Evolutionary conservation across 2,888 invertebrate genomes (phyloP).

Genomic region (Apocheima hispidaria): DNA sequence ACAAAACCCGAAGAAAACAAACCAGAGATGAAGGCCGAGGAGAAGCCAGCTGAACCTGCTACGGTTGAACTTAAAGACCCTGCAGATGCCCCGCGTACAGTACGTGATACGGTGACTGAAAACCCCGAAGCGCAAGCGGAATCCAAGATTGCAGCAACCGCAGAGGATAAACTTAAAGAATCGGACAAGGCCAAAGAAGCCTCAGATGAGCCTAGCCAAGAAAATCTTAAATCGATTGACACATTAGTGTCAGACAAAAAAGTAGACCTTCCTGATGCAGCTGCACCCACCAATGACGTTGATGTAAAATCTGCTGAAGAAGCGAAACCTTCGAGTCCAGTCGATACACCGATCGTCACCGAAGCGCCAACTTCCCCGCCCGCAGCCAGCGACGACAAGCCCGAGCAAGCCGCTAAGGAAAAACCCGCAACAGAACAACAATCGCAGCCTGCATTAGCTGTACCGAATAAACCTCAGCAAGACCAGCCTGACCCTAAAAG

Average conservation of each 20-base stretch:
- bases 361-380: slow-evolving; percentile 12
- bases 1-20: slow-evolving; percentile 34
- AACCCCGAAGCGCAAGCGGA: slow-evolving; percentile 14
- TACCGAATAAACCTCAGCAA: slow-evolving; percentile 42
- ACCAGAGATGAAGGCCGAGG: slow-evolving; percentile 29
- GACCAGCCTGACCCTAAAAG: slow-evolving; percentile 15
- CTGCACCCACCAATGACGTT: not conserved
- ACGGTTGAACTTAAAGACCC: slow-evolving; percentile 33
- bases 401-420: slow-evolving; percentile 17
- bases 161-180: slow-evolving; percentile 40
- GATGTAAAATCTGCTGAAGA: not conserved
- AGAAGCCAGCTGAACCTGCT: slow-evolving; percentile 36
- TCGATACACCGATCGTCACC: slow-evolving; percentile 5
- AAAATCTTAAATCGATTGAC: not conserved
- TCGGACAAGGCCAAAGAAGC: slow-evolving; percentile 37
- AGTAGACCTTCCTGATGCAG: not conserved
- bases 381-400: slow-evolving; percentile 29
- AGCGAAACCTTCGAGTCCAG: slow-evolving; percentile 5
- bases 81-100: slow-evolving; percentile 63
- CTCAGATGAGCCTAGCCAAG: slow-evolving; percentile 9
- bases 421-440: slow-evolving; percentile 13
- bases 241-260: not conserved
- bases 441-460: slow-evolving; percentile 4
- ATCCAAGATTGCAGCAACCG: slow-evolving; percentile 27
- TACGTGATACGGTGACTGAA: slow-evolving; percentile 73